These are phyloP conservation scores for Gymnoscopelus braueri DNA, from an alignment of 2,797 vertebrate genomes.

Conservation along the genomic window DNA sequence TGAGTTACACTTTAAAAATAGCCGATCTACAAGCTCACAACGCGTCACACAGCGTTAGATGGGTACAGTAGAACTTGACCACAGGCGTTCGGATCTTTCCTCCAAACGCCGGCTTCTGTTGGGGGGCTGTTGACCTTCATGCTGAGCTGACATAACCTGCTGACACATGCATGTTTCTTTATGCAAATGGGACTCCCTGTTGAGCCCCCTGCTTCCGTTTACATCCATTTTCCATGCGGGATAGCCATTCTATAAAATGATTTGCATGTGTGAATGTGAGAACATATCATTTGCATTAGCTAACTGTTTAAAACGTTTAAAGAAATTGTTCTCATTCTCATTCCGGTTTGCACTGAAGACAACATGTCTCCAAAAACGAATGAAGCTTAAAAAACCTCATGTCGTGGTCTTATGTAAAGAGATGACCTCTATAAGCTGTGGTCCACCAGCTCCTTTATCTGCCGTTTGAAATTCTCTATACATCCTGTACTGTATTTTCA, in stretches of 20 bases:
- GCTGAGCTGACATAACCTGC: slow-evolving; percentile 3
- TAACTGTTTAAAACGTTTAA: slow-evolving; percentile 12
- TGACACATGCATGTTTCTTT: slow-evolving; percentile 11
- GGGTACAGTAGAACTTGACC: too few species aligned
- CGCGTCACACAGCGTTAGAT: too few species aligned
- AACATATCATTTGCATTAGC: not conserved
- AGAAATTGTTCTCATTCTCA: not conserved
- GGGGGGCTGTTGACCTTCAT: not conserved
- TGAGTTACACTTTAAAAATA: too few species aligned
- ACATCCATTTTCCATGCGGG: slow-evolving; percentile 27
- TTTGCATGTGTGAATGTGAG: slow-evolving; percentile 27
- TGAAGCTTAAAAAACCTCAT: too few species aligned
- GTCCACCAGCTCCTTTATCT: too few species aligned
- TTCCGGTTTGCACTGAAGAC: not conserved
- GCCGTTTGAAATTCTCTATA: too few species aligned
- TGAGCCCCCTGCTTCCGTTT: slow-evolving; percentile 16
- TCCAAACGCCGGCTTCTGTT: not conserved
- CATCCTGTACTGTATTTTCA: not conserved
- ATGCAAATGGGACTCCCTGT: slow-evolving; percentile 29
- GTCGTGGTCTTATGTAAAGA: too few species aligned
- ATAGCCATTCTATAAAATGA: not conserved
- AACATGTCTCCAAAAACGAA: not conserved
- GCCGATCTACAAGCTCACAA: too few species aligned
- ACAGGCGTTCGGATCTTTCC: not conserved
- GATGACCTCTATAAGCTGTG: too few species aligned